Evolutionary conservation across 2,888 invertebrate species (phyloP).

Genomic region (Lysandra bellargus): DNA sequence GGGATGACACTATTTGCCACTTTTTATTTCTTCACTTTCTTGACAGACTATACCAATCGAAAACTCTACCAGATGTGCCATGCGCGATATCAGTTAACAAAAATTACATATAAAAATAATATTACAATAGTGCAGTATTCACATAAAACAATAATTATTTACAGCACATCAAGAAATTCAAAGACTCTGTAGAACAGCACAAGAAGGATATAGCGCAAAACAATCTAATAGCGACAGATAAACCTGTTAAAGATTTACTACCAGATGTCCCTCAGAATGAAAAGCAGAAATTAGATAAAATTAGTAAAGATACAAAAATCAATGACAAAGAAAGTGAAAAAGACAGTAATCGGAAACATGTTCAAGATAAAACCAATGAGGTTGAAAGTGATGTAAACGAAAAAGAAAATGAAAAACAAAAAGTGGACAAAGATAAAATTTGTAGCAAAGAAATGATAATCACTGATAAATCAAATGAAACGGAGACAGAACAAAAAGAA

Average conservation of each 20-base stretch:
- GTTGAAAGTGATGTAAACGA: background rate
- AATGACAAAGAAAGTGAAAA: background rate
- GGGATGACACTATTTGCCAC: too few relatives aligned
- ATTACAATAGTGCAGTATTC: too few relatives aligned
- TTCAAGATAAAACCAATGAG: background rate
- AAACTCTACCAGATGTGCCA: too few relatives aligned
- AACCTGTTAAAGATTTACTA: slow-evolving; percentile 52
- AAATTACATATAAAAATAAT: too few relatives aligned
- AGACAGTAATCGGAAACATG: background rate
- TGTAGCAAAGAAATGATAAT: background rate
- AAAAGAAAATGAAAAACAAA: background rate
- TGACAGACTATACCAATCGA: too few relatives aligned
- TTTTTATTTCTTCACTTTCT: too few relatives aligned
- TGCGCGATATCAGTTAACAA: too few relatives aligned
- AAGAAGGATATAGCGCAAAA: slow-evolving; percentile 56
- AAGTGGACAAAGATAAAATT: slow-evolving; percentile 26
- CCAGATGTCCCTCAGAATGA: slow-evolving; percentile 49
- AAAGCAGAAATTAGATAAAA: slow-evolving; percentile 20
- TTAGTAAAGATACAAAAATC: slow-evolving; percentile 31
- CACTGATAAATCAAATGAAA: background rate
- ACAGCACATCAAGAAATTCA: slow-evolving; percentile 67
- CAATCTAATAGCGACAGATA: slow-evolving; percentile 53
- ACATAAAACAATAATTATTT: slow-evolving; percentile 36
- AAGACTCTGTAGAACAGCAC: slow-evolving; percentile 55
- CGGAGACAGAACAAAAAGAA: background rate